A percentile compares a stretch with the other conserved stretches of the same genome.
phyloP scores from a whole-genome alignment of 2,888 invertebrate species.

The Elgonia sp. region DNA sequence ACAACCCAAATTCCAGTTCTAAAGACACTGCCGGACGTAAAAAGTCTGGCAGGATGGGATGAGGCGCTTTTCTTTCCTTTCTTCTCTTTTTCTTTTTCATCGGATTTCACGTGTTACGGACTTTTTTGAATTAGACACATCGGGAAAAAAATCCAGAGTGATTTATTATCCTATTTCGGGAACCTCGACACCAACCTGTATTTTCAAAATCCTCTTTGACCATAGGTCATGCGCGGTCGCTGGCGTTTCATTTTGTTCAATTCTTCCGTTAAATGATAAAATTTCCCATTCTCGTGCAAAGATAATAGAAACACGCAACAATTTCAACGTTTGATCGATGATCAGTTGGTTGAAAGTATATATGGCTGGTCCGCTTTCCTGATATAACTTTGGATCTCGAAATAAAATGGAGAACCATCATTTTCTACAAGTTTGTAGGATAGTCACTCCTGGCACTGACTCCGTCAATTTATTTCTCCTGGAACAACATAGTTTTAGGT shows the following conservation, averaged over 20 bases:
- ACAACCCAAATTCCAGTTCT: conserved; percentile 24
- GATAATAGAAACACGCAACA: conserved; percentile 63
- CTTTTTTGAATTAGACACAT: conserved; percentile 47
- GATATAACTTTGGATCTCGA: conserved; percentile 47
- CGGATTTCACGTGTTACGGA: conserved; percentile 29
- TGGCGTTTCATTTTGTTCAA: conserved; percentile 43
- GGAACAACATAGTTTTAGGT: conserved; percentile 55
- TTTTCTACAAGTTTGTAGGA: conserved; percentile 66
- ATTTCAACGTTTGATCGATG: conserved; percentile 63
- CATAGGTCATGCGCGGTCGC: conserved; percentile 33
- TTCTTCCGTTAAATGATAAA: conserved; percentile 62
- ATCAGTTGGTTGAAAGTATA: conserved; percentile 55
- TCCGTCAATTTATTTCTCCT: conserved; percentile 67
- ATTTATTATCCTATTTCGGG: conserved; percentile 56
- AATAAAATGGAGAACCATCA: conserved; percentile 60
- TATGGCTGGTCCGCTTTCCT: conserved; percentile 41
- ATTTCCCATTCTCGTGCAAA: conserved; percentile 40
- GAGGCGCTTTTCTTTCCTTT: conserved; percentile 21
- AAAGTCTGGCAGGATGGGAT: conserved; percentile 17
- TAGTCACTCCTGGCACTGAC: conserved; percentile 68
- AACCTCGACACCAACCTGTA: conserved; percentile 50
- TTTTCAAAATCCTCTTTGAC: conserved; percentile 42
- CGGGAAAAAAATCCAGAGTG: conserved; percentile 54
- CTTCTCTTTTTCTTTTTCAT: conserved; percentile 21
- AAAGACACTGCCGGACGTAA: conserved; percentile 48